Percentiles rank a stretch among this genome's conserved stretches.
These are phyloP conservation scores for Ceraclea dissimilis DNA, from an alignment of 2,888 invertebrate genomes.

Conservation along the genomic window DNA sequence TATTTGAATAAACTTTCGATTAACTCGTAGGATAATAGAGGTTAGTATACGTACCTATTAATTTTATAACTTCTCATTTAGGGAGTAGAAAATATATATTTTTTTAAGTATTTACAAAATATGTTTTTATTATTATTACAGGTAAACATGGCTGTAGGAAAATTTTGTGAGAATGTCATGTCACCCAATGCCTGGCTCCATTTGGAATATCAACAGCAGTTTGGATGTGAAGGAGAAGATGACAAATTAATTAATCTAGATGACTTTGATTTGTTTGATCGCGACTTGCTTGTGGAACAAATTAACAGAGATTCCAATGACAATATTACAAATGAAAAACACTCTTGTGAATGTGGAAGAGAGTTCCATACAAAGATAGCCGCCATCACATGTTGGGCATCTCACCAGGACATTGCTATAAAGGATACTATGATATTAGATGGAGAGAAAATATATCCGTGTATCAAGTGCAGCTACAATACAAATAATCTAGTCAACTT, in stretches of 20 bases:
- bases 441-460: background rate
- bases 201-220: background rate
- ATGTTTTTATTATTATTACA: no score
- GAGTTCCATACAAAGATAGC: background rate
- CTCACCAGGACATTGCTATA: background rate
- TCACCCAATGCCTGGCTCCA: background rate
- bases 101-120: no score
- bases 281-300: background rate
- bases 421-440: background rate
- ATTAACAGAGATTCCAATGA: background rate
- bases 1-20: no score
- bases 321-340: background rate
- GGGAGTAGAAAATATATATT: no score
- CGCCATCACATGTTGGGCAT: background rate
- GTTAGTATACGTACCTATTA: no score
- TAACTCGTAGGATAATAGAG: no score
- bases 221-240: background rate
- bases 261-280: background rate
- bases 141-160: no score
- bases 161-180: background rate
- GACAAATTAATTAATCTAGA: background rate
- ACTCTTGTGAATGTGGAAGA: background rate
- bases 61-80: no score
- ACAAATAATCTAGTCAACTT: background rate
- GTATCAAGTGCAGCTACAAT: slow-evolving; percentile 3